Conservation (phyloP, 2,113 vertebrate genomes). For the Gambusia affinis region DNA sequence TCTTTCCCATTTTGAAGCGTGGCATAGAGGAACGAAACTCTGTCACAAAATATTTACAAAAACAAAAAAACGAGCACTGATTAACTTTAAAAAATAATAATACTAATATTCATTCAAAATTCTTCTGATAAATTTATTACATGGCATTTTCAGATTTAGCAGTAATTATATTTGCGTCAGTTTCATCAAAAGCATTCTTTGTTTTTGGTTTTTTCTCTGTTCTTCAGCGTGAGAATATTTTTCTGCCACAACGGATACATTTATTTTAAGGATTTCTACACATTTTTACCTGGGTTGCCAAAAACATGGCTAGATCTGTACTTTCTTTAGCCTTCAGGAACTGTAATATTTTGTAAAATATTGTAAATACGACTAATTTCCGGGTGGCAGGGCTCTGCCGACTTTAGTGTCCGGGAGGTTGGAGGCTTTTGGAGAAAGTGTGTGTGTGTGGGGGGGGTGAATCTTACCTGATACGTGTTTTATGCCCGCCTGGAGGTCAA, state of each 20-base stretch:
- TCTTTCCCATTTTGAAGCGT: no score
- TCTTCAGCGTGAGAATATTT: background rate
- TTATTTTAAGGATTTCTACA: background rate
- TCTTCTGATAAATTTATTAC: no score
- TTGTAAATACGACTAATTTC: slow-evolving; percentile 89
- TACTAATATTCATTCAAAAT: background rate
- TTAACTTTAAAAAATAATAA: slow-evolving; percentile 40
- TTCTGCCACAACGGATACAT: background rate
- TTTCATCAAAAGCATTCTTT: background rate
- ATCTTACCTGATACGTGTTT: slow-evolving; percentile 78
- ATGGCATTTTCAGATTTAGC: background rate
- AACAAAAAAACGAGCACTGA: slow-evolving; percentile 62
- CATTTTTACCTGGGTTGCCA: background rate
- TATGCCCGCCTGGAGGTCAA: slow-evolving; percentile 72
- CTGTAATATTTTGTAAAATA: slow-evolving; percentile 91
- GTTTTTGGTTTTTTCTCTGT: no score
- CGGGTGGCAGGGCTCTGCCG: slow-evolving; percentile 41
- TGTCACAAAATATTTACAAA: slow-evolving; percentile 1
- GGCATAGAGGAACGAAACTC: no score
- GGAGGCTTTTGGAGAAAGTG: slow-evolving; percentile 45
- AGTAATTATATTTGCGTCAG: background rate
- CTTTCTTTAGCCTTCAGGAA: slow-evolving; percentile 65
- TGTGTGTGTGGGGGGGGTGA: slow-evolving; percentile 51
- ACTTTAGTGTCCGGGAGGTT: slow-evolving; percentile 55
- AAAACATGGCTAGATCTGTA: background rate